Conservation (phyloP, 1,140 invertebrate species). For the Hypsibius dujardini region DNA sequence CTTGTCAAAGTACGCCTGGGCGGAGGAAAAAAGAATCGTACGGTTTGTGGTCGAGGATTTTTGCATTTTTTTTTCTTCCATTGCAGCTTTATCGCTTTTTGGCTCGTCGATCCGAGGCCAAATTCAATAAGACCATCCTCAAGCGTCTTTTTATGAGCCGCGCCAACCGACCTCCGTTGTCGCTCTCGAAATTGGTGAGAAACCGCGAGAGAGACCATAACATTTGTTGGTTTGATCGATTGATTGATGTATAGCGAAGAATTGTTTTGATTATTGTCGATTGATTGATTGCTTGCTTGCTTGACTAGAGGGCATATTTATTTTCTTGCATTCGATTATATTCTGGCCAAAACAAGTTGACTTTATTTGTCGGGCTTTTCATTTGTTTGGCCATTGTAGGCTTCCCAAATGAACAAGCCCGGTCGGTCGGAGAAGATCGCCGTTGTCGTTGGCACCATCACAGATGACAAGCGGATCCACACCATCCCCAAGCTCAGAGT, state of each 20-base stretch:
- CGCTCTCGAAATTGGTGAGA: constrained; percentile 59
- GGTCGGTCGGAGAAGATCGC: constrained; percentile 67
- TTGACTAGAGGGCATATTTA: not conserved
- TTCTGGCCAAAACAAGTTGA: no score
- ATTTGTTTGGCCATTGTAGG: no score
- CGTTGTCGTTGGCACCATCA: constrained; percentile 84
- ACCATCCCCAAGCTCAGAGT: constrained; percentile 76
- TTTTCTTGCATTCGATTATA: constrained; percentile 8
- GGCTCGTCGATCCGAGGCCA: constrained; percentile 75
- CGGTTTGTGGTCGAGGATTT: no score
- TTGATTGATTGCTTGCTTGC: no score
- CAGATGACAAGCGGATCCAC: constrained; percentile 82
- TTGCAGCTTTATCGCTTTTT: constrained; percentile 84
- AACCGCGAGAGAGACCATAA: no score
- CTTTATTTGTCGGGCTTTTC: no score
- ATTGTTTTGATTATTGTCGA: no score
- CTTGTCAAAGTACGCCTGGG: constrained; percentile 75
- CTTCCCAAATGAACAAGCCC: constrained; percentile 65
- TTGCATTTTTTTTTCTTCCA: no score
- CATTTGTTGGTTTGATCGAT: no score
- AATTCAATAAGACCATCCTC: constrained; percentile 90
- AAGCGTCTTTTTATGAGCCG: constrained; percentile 92
- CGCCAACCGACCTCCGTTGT: constrained; percentile 79
- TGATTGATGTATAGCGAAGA: no score
- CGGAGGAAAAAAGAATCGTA: constrained; percentile 6